phyloP scores from a whole-genome alignment of 2,797 vertebrate genomes.

The Dallia pectoralis region DNA sequence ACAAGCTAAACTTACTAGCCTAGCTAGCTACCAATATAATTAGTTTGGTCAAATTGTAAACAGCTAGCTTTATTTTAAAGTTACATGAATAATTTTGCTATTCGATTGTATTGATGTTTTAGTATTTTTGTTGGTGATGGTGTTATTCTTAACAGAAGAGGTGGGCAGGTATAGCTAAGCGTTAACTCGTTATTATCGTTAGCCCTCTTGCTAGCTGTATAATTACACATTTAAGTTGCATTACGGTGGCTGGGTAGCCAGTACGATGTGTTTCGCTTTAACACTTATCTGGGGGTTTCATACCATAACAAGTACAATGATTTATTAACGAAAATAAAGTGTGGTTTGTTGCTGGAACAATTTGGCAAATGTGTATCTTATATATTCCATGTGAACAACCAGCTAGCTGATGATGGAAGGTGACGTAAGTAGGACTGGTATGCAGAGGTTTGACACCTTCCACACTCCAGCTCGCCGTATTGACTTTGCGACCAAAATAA shows the following conservation, averaged over 20 bases:
- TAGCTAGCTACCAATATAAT: neutral
- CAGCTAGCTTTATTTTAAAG: neutral
- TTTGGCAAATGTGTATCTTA: neutral
- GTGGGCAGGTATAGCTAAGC: neutral
- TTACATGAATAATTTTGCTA: neutral
- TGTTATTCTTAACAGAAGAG: neutral
- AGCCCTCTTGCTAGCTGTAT: neutral
- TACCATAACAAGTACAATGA: neutral
- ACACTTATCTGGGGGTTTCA: neutral
- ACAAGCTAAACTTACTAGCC: neutral
- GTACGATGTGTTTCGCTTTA: neutral
- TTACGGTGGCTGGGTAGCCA: no score
- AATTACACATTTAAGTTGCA: neutral
- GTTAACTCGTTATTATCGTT: neutral
- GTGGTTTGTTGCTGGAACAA: neutral
- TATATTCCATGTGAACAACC: neutral
- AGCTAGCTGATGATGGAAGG: conserved; percentile 36
- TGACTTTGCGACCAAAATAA: conserved; percentile 62
- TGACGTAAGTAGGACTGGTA: conserved; percentile 71
- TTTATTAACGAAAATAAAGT: neutral
- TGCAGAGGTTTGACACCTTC: conserved; percentile 61
- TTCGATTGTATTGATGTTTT: neutral
- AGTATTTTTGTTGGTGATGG: neutral
- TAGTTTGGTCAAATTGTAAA: neutral
- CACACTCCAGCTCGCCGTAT: conserved; percentile 44